A percentile compares a stretch with the other conserved stretches of the same genome.
Evolutionary conservation across 2,888 invertebrate genomes (phyloP).

Genomic region (Ophion ellenae): DNA sequence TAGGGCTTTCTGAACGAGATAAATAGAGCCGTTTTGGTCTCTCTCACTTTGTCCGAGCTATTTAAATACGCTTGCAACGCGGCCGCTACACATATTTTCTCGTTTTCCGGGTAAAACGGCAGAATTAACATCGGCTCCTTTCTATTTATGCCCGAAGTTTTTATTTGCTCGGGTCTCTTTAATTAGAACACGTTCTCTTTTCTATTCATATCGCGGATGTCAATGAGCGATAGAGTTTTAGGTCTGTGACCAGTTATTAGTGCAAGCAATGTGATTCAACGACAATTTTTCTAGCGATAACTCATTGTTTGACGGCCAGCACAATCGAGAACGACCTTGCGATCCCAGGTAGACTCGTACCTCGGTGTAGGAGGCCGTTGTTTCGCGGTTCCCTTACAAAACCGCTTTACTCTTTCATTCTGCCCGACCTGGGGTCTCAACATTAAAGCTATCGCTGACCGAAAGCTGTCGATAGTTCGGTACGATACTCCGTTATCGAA

Average conservation of each 20-base stretch:
- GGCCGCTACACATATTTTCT: slow-evolving; percentile 54
- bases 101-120: slow-evolving; percentile 54
- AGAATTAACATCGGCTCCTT: slow-evolving; percentile 48
- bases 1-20: slow-evolving; percentile 25
- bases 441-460: slow-evolving; percentile 53
- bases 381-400: slow-evolving; percentile 54
- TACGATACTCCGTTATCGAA: too few species aligned
- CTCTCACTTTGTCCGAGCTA: slow-evolving; percentile 18
- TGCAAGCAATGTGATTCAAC: too few species aligned
- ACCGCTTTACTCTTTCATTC: slow-evolving; percentile 47
- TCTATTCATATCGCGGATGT: slow-evolving; percentile 32
- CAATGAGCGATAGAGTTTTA: not conserved
- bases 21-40: slow-evolving; percentile 15
- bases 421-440: slow-evolving; percentile 56
- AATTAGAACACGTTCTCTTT: slow-evolving; percentile 38
- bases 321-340: slow-evolving; percentile 42
- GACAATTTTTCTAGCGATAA: not conserved
- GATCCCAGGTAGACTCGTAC: slow-evolving; percentile 57
- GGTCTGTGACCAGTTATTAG: too few species aligned
- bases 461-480: not conserved
- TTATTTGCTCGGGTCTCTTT: slow-evolving; percentile 53
- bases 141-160: slow-evolving; percentile 56
- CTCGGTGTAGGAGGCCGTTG: slow-evolving; percentile 52
- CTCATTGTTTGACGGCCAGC: slow-evolving; percentile 48
- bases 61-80: slow-evolving; percentile 26